A percentile compares a stretch with the other conserved stretches of the same genome.
Conservation (phyloP, 2,797 vertebrate species). For the Clarias fuscus region DNA sequence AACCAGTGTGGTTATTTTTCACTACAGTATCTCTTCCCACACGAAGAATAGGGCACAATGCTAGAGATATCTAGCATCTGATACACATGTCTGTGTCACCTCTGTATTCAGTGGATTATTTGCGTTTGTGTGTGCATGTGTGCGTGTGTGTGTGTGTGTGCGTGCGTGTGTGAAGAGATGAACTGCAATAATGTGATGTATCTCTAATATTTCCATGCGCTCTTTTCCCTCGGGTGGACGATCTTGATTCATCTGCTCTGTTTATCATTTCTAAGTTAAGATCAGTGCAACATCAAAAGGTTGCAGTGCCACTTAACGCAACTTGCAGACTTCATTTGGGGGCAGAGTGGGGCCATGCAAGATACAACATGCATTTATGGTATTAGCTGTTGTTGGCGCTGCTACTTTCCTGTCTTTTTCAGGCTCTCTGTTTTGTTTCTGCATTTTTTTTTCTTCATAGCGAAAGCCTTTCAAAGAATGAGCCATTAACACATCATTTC, state of each 20-base stretch:
- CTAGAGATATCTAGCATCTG: slow-evolving; percentile 22
- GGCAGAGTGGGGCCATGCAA: slow-evolving; percentile 38
- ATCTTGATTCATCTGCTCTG: slow-evolving; percentile 74
- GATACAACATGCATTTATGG: slow-evolving; percentile 59
- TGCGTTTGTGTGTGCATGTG: slow-evolving; percentile 61
- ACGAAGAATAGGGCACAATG: slow-evolving; percentile 1
- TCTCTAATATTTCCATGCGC: slow-evolving; percentile 72
- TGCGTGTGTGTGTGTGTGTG: slow-evolving; percentile 19
- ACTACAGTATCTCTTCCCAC: slow-evolving; percentile 20
- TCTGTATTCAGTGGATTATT: slow-evolving; percentile 48
- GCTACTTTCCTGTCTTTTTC: not conserved
- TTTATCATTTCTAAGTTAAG: slow-evolving; percentile 74
- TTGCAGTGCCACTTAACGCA: slow-evolving; percentile 73
- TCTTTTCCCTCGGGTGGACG: slow-evolving; percentile 72
- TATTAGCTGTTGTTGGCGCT: slow-evolving; percentile 66
- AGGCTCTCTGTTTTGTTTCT: not conserved
- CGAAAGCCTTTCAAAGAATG: not conserved
- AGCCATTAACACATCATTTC: slow-evolving; percentile 60
- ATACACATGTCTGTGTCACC: slow-evolving; percentile 54
- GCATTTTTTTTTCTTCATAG: not conserved
- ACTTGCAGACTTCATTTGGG: slow-evolving; percentile 67
- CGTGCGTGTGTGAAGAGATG: slow-evolving; percentile 48
- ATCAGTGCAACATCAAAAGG: slow-evolving; percentile 76
- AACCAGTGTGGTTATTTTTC: slow-evolving; percentile 27
- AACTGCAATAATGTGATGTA: slow-evolving; percentile 70